Evolutionary conservation across 2,113 vertebrate genomes (phyloP).

Genomic region (Pyrgilauda ruficollis): DNA sequence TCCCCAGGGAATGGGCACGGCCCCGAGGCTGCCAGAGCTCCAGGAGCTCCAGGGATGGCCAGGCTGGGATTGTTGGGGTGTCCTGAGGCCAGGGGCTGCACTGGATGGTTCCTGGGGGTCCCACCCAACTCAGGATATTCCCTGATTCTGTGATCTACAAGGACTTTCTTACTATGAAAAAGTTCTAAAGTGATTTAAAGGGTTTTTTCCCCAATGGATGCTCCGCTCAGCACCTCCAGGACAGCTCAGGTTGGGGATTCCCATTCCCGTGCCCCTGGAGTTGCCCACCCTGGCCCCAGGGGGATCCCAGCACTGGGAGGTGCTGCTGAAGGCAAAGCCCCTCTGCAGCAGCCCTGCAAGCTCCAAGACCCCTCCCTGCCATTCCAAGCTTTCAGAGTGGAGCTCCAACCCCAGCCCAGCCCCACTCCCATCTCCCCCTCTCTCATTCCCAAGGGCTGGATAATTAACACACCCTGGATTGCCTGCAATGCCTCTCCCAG

Average conservation of each 20-base stretch:
- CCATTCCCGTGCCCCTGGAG: rapidly evolving
- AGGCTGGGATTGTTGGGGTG: neutral
- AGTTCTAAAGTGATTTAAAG: neutral
- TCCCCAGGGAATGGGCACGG: neutral
- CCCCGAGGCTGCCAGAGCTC: neutral
- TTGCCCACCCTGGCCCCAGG: neutral
- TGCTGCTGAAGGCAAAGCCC: neutral
- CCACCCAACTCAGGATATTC: neutral
- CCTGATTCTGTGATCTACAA: neutral
- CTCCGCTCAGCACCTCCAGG: neutral
- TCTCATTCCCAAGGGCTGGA: neutral
- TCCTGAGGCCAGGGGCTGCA: rapidly evolving
- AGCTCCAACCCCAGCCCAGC: neutral
- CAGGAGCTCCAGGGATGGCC: neutral
- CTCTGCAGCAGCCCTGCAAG: neutral
- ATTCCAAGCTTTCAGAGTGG: neutral
- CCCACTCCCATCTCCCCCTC: neutral
- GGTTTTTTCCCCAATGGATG: neutral
- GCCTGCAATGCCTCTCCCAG: neutral
- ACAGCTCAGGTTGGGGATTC: neutral
- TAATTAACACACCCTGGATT: neutral
- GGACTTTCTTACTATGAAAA: neutral
- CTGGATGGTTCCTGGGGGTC: neutral
- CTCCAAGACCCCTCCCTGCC: neutral
- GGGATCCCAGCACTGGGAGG: neutral